phyloP scores from a whole-genome alignment of 2,113 vertebrate genomes.

The Lampris megalopsis region DNA sequence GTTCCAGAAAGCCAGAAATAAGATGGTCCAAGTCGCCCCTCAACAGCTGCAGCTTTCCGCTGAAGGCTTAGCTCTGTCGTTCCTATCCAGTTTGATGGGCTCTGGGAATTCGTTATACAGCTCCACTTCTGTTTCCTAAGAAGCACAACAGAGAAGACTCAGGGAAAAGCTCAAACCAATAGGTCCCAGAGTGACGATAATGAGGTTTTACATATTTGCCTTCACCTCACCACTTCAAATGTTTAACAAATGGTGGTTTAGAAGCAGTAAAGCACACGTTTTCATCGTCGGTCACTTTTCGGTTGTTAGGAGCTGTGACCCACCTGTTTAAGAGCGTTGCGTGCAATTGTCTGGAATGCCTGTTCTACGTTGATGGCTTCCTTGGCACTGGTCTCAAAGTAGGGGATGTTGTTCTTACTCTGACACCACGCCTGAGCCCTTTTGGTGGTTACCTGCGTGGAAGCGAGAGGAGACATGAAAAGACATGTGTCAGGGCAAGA shows the following conservation, averaged over 20 bases:
- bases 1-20: slow-evolving; percentile 70
- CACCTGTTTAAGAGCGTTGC: slow-evolving; percentile 99
- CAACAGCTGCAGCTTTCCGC: slow-evolving; percentile 96
- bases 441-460: slow-evolving; percentile 93
- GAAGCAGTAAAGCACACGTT: background rate
- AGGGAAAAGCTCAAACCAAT: background rate
- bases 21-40: slow-evolving; percentile 87
- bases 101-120: slow-evolving; percentile 98
- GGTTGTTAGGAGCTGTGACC: slow-evolving; percentile 1
- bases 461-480: background rate
- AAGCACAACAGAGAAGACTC: background rate
- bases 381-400: slow-evolving; percentile 99
- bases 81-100: slow-evolving; percentile 98
- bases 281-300: background rate
- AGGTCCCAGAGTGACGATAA: background rate
- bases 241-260: background rate
- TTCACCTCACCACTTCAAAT: background rate
- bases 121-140: slow-evolving; percentile 97
- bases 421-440: slow-evolving; percentile 98
- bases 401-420: slow-evolving; percentile 99
- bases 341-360: slow-evolving; percentile 98
- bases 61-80: slow-evolving; percentile 91
- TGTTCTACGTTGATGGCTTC: slow-evolving; percentile 99
- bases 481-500: background rate
- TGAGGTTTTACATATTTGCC: background rate